phyloP scores from a whole-genome alignment of 2,797 vertebrate species.

The Macroramphosus scolopax region DNA sequence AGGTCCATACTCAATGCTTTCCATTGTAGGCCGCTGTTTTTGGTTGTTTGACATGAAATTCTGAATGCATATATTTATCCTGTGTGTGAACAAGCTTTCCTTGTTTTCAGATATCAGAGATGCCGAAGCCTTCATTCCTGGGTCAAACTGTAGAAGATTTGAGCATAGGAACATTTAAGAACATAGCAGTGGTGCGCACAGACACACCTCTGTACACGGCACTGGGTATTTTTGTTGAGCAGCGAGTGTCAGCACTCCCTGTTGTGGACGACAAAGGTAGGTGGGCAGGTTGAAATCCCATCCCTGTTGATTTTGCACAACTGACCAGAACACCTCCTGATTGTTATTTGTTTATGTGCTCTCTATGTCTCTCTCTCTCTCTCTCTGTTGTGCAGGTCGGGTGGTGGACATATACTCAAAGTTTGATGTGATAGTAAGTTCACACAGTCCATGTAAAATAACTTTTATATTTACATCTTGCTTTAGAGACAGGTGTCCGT shows the following conservation, averaged over 20 bases:
- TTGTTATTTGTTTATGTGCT: conserved; percentile 2
- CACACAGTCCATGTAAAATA: neutral
- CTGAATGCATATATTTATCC: too few relatives aligned
- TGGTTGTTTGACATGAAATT: too few relatives aligned
- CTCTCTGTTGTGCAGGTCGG: conserved; percentile 75
- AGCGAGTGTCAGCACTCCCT: conserved; percentile 92
- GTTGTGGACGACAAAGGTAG: conserved; percentile 94
- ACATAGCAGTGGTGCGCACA: conserved; percentile 90
- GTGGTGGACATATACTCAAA: conserved; percentile 99
- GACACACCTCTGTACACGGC: conserved; percentile 94
- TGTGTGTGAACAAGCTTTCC: conserved; percentile 4
- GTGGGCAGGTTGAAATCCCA: conserved; percentile 19
- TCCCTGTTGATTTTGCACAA: conserved; percentile 9
- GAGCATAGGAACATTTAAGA: conserved; percentile 90
- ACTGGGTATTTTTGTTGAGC: conserved; percentile 95
- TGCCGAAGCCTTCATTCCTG: conserved; percentile 92
- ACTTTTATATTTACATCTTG: neutral
- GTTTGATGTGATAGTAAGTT: conserved; percentile 98
- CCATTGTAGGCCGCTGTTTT: too few relatives aligned
- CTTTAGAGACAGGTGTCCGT: too few relatives aligned
- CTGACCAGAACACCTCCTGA: conserved; percentile 2
- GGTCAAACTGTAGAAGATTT: conserved; percentile 85
- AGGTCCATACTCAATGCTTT: conserved; percentile 68
- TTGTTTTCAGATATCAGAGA: conserved; percentile 88
- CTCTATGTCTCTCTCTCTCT: neutral